Conservation (phyloP, 2,797 vertebrate genomes). For the Microctenopoma stevenorrisi region DNA sequence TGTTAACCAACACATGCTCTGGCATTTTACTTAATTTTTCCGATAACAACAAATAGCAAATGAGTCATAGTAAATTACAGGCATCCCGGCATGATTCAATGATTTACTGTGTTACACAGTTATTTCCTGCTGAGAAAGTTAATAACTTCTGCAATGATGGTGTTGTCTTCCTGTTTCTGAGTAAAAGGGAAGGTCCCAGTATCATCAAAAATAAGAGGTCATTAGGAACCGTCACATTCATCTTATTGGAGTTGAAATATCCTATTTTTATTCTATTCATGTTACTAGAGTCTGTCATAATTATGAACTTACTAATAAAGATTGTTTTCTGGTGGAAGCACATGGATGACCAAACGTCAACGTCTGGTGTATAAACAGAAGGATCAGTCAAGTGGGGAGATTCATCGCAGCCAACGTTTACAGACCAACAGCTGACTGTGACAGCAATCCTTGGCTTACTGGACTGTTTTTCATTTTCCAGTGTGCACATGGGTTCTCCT, state of each 20-base stretch:
- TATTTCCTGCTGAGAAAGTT: too few species aligned
- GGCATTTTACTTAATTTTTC: neutral
- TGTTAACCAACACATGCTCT: neutral
- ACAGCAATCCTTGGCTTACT: slow-evolving; percentile 16
- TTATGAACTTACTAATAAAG: too few species aligned
- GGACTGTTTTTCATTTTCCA: too few species aligned
- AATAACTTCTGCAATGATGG: too few species aligned
- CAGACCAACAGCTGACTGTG: slow-evolving; percentile 22
- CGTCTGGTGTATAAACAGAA: slow-evolving; percentile 84
- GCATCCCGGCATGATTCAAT: neutral
- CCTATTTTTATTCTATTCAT: too few species aligned
- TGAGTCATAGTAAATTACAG: neutral
- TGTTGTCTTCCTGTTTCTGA: too few species aligned
- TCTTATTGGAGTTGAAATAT: too few species aligned
- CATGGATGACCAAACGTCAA: slow-evolving; percentile 69
- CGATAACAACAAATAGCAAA: neutral
- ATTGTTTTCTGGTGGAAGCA: neutral
- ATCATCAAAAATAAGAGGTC: too few species aligned
- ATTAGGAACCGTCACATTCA: too few species aligned
- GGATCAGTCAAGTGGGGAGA: slow-evolving; percentile 87
- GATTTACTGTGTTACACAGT: neutral
- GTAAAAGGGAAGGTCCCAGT: too few species aligned
- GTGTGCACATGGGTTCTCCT: too few species aligned
- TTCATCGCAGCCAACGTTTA: slow-evolving; percentile 38
- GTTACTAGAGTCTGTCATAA: too few species aligned